Evolutionary conservation across 2,888 invertebrate genomes (phyloP), one percentile per base, ranked within the genome.

Genomic region (Polydrusus cervinus): DNA sequence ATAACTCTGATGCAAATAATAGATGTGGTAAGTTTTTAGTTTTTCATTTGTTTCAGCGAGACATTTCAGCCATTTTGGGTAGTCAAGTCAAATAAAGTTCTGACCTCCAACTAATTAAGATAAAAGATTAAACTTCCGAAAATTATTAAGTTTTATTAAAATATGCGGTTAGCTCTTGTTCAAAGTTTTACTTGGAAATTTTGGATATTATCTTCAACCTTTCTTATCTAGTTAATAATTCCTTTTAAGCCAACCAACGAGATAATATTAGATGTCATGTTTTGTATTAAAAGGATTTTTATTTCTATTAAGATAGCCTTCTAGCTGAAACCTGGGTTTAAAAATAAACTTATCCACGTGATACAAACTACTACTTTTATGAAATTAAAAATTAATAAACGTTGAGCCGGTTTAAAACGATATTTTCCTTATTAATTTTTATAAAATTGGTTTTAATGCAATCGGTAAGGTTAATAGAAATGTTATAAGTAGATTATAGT

Each of bases 1-100:
- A 93, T 97, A 90, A 97, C 97, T 87, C 93, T 97, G 89, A 96
- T 96, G 95, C 97, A 97, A 92, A 97, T 97, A 90, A 97, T 97
- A 89, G 97, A 97, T 91, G 97, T 97, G 93, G 97, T 97, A 91
- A 92, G 93, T 91, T 64, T 62, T 61, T 64, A 72, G 40, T 62
- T 47, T 66, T 66, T 66, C 55, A 51, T 61, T 61, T 67, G 53
- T 49, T 40, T 57, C 20, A 34, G 47, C 57, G 65, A 47, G 65
- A 71, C 45, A 57, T 71, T 55, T 55, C 53, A 47, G 49, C 60
- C 51, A 69, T 43, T 60, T 70, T 18, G 67, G 60, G 66, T 47
- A 71, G 57, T 49, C 51, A 67, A 40, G 20, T n/a, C 49, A 66
- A 71, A 71, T 71, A 71, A 71, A 61, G 47, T 51, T 67, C 60